Base-by-base conservation (phyloP, 1,140 invertebrate species). In the Dendrolimus kikuchii region DNA sequence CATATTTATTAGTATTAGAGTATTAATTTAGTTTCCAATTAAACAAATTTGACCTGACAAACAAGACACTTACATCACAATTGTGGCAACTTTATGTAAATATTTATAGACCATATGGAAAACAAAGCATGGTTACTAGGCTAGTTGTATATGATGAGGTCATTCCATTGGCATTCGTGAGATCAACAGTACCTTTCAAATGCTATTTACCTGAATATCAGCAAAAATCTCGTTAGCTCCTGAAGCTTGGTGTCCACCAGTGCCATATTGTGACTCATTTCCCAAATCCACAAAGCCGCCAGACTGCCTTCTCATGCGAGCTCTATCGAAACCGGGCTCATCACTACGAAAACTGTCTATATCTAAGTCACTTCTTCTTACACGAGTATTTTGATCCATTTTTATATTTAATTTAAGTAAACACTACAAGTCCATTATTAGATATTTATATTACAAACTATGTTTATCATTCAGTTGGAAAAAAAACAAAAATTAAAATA, bases 151-250 rank as follows among this genome's bases (percentile, higher is more conserved):
- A 10, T 48, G 39, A 49, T 49, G 23, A 39, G 40, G 9, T 40
- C 10, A 43, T n/a, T 6, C 42, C 5, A 43, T n/a, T 43, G 5
- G 6, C 10, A 43, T 43, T 5, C 5, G 4, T n/a, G 10, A 5
- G 42, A 5, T 5, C 8, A 43, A 43, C 8, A 43, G 10, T 10
- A 40, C 37, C 36, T 43, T 51, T 48, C 10, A n/a, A 38, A 39
- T 5, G 41, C 1, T 7, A n/a, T 8, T 47, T 72, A 88, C 95
- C 89, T 95, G 93, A 87, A 96, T 95, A 77, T 96, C 94, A 23
- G 94, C 93, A 84, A 95, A 97, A 41, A 97, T 89, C 85, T 97
- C 95, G 86, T 96, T 96, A 36, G 92, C 92, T 55, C 93, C 93
- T 44, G 93, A 93, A n/a, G 92, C 92, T 82, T 94, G 93, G 78